These are phyloP conservation scores for Pheosia tremula DNA, from an alignment of 2,888 invertebrate genomes.

Conservation along the genomic window DNA sequence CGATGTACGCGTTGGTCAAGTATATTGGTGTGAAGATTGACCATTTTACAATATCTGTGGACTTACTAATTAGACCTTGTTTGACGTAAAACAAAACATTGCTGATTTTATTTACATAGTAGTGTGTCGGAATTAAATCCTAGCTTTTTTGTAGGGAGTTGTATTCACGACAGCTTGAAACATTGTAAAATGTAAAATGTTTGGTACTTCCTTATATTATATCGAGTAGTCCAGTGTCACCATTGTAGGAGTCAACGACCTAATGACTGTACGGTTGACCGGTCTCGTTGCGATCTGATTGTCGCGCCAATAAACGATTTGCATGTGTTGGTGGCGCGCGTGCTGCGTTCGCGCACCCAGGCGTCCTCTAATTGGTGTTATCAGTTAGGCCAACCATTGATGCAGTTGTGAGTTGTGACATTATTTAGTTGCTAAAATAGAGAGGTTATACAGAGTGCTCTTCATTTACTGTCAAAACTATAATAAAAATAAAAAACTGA, in stretches of 20 bases:
- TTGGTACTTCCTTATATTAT: background rate
- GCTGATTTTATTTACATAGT: too few species aligned
- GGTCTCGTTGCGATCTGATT: conserved; percentile 80
- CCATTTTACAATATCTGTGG: background rate
- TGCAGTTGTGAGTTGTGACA: conserved; percentile 22
- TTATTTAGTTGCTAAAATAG: conserved; percentile 8
- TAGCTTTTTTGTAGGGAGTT: too few species aligned
- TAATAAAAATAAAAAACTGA: too few species aligned
- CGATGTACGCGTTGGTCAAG: conserved; percentile 35
- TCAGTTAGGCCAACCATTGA: conserved; percentile 52
- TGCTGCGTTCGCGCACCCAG: conserved; percentile 69
- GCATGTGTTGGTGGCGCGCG: conserved; percentile 66
- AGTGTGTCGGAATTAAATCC: too few species aligned
- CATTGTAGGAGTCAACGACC: conserved; percentile 67
- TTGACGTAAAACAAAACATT: too few species aligned
- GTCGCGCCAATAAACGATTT: conserved; percentile 78
- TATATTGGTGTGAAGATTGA: conserved; percentile 41
- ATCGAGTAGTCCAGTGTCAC: conserved; percentile 48
- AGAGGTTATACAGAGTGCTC: background rate
- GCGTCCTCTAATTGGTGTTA: conserved; percentile 62
- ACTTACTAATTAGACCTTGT: too few species aligned
- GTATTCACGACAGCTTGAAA: too few species aligned
- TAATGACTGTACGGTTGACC: conserved; percentile 70
- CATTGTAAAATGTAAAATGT: too few species aligned
- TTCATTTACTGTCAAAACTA: background rate